These are phyloP conservation scores for Ephialtes manifestator DNA, from an alignment of 2,888 invertebrate species.

Conservation along the genomic window DNA sequence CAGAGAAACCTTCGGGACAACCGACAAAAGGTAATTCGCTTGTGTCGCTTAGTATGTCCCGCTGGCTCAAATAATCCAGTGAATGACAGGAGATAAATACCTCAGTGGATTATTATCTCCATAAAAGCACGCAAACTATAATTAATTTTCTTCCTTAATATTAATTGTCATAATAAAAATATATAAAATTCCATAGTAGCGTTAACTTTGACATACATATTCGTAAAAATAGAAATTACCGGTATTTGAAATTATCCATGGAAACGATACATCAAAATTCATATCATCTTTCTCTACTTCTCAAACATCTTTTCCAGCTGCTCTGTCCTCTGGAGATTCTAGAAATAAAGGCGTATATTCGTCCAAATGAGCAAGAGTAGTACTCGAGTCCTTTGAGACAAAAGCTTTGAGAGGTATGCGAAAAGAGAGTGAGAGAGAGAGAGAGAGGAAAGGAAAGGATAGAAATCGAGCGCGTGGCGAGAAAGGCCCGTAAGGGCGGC, in stretches of 20 bases:
- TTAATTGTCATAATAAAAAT: no score
- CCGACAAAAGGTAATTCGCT: slow-evolving; percentile 40
- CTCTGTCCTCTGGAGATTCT: slow-evolving; percentile 66
- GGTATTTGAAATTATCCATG: no score
- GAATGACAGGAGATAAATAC: not conserved
- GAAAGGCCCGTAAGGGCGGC: slow-evolving; percentile 59
- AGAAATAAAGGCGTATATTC: slow-evolving; percentile 70
- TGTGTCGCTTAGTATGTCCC: slow-evolving; percentile 3
- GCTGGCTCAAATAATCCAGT: not conserved
- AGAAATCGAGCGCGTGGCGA: slow-evolving; percentile 29
- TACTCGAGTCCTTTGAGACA: slow-evolving; percentile 82
- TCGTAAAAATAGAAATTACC: no score
- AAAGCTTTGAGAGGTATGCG: slow-evolving; percentile 76
- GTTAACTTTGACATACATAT: no score
- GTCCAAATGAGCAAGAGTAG: slow-evolving; percentile 82
- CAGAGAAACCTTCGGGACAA: slow-evolving; percentile 26
- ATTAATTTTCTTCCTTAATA: no score
- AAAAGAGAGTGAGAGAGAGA: slow-evolving; percentile 8
- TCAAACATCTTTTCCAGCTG: slow-evolving; percentile 7
- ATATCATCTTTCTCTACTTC: not conserved
- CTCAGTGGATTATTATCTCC: not conserved
- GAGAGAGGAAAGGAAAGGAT: slow-evolving; percentile 57
- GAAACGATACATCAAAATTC: not conserved
- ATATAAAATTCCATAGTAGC: no score
- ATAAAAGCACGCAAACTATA: not conserved